A percentile compares a stretch with the other conserved stretches of the same genome.
Evolutionary conservation across 2,888 invertebrate species (phyloP).

Genomic region (Melanotus villosus): DNA sequence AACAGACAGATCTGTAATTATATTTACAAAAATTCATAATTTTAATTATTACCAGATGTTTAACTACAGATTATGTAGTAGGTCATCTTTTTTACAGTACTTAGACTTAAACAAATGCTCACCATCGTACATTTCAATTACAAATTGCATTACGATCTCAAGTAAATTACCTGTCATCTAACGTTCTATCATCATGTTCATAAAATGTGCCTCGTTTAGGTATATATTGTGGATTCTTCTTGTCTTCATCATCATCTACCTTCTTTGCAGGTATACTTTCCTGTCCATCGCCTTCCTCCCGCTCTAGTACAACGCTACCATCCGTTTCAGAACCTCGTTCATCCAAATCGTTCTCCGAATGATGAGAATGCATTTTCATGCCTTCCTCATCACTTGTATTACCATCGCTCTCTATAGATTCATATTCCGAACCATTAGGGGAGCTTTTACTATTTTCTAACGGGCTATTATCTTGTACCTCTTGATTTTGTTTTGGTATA

Average conservation of each 20-base stretch:
- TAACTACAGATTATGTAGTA: too few species aligned
- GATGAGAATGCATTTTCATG: constrained; percentile 22
- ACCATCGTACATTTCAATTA: too few species aligned
- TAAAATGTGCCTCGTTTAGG: constrained; percentile 97
- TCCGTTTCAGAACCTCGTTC: constrained; percentile 64
- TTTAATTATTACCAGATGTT: too few species aligned
- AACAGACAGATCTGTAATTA: too few species aligned
- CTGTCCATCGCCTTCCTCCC: constrained; percentile 82
- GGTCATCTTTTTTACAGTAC: too few species aligned
- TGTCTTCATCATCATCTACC: constrained; percentile 94
- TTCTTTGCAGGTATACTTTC: constrained; percentile 73
- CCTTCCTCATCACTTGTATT: constrained; percentile 61
- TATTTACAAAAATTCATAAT: too few species aligned
- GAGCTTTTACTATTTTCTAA: constrained; percentile 54
- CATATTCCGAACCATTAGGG: constrained; percentile 63
- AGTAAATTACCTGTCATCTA: constrained; percentile 74
- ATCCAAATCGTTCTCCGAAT: constrained; percentile 20
- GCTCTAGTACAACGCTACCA: constrained; percentile 73
- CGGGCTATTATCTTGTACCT: constrained; percentile 16
- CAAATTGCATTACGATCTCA: too few species aligned
- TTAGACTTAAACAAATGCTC: too few species aligned
- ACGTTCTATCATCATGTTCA: constrained; percentile 94
- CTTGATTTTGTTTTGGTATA: constrained; percentile 6
- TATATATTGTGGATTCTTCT: constrained; percentile 97
- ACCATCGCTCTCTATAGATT: constrained; percentile 28